Conservation (phyloP, 2,888 invertebrate genomes). For the Chaitophorus viminalis region DNA sequence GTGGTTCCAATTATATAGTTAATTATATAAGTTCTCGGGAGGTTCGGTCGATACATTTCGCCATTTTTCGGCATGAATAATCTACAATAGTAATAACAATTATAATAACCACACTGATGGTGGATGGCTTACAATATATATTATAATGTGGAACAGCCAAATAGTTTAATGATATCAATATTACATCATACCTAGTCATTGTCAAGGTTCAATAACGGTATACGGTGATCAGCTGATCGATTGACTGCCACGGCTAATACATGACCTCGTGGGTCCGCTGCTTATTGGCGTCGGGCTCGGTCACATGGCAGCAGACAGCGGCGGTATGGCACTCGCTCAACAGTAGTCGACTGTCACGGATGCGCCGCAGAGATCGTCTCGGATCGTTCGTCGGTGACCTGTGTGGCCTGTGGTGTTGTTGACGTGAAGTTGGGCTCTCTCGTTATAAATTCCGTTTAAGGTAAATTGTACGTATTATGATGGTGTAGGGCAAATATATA, state of each 20-base stretch:
- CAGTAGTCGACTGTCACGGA: background rate
- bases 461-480: background rate
- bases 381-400: background rate
- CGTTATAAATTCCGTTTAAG: background rate
- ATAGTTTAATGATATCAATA: too few species aligned
- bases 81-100: background rate
- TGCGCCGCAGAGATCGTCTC: background rate
- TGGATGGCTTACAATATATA: background rate
- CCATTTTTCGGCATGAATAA: background rate
- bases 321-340: background rate
- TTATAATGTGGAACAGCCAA: background rate
- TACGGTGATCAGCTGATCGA: background rate
- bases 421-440: background rate
- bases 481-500: too few species aligned
- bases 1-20: too few species aligned
- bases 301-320: background rate
- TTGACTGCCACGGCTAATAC: background rate
- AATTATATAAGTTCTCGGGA: background rate
- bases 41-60: background rate
- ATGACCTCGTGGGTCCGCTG: background rate
- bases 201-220: background rate
- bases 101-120: too few species aligned
- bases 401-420: too few species aligned
- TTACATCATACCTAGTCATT: background rate
- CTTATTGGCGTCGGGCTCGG: background rate